phyloP scores from a whole-genome alignment of 2,797 vertebrate species.

The Sylvilagus floridanus region DNA sequence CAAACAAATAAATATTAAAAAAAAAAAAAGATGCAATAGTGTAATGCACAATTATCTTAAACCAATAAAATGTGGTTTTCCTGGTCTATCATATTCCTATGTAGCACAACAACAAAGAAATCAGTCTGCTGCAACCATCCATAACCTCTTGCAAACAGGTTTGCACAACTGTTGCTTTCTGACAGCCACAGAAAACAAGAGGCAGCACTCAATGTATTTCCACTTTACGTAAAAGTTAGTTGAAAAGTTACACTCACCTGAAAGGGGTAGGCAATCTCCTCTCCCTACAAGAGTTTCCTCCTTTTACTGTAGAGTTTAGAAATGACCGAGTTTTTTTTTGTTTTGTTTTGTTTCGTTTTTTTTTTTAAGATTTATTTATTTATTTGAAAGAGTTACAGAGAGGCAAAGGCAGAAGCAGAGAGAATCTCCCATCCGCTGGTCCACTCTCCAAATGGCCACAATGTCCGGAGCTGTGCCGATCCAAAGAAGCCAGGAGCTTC shows the following conservation, averaged over 20 bases:
- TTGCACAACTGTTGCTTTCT: background rate
- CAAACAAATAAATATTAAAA: too few relatives aligned
- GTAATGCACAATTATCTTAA: background rate
- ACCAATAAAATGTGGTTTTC: background rate
- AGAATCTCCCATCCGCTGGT: too few relatives aligned
- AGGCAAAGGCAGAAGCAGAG: too few relatives aligned
- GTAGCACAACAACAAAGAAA: conserved; percentile 1
- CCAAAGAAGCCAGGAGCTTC: too few relatives aligned
- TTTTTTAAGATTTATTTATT: too few relatives aligned
- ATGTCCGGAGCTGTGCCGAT: too few relatives aligned
- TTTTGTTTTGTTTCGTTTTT: background rate
- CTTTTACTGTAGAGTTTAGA: background rate
- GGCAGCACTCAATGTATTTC: background rate
- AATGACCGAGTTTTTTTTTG: conserved; percentile 1
- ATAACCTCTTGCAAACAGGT: background rate
- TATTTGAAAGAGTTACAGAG: too few relatives aligned
- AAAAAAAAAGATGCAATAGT: too few relatives aligned
- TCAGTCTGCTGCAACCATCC: background rate
- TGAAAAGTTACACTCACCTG: background rate
- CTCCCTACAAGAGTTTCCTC: background rate
- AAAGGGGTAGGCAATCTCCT: background rate
- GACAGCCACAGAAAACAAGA: background rate
- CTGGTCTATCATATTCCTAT: background rate
- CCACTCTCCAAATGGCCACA: too few relatives aligned
- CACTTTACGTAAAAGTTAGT: background rate